A percentile compares a stretch with the other conserved stretches of the same genome.
These are phyloP conservation scores for Pangasius krempfi DNA, from an alignment of 2,797 vertebrate genomes.

Conservation along the genomic window DNA sequence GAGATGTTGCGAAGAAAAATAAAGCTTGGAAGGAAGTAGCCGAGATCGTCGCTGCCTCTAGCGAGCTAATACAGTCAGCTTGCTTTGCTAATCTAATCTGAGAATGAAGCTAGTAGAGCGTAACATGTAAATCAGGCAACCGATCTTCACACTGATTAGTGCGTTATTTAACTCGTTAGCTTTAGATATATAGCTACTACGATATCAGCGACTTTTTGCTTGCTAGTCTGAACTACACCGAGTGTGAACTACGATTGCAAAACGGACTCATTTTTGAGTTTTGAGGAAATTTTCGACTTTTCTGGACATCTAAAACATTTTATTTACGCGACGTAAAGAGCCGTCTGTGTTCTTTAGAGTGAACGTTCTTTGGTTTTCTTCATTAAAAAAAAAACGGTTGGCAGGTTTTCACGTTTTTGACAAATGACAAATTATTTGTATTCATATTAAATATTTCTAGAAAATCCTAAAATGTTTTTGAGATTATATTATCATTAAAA, in stretches of 20 bases:
- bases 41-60: not conserved
- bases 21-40: not conserved
- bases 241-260: not conserved
- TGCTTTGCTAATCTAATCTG: not conserved
- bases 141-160: not conserved
- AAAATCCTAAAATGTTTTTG: not conserved
- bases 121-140: not conserved
- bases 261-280: not conserved
- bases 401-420: not conserved
- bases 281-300: not conserved
- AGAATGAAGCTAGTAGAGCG: not conserved
- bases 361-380: not conserved
- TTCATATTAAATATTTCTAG: not conserved
- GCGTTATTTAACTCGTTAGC: not conserved
- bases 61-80: not conserved
- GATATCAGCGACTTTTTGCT: not conserved
- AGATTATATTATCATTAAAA: not conserved
- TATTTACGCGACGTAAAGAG: not conserved
- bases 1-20: not conserved
- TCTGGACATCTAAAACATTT: not conserved
- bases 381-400: not conserved
- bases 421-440: not conserved
- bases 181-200: not conserved
- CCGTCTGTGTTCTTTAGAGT: not conserved
- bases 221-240: not conserved